phyloP scores from a whole-genome alignment of 2,888 invertebrate genomes.

The Dasypogon diadema region DNA sequence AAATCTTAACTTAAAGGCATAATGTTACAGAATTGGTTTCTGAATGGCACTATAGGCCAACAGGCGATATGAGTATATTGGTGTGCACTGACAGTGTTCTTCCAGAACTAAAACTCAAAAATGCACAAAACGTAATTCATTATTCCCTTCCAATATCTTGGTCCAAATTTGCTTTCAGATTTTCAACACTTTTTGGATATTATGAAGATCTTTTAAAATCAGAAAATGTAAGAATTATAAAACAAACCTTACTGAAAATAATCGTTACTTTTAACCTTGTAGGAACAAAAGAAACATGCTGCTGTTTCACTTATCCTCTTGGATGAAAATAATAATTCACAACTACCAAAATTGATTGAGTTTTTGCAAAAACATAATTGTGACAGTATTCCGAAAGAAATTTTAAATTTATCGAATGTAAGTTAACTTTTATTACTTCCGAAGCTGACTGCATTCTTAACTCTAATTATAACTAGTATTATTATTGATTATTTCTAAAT shows the following conservation, averaged over 20 bases:
- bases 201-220: constrained; percentile 66
- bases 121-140: constrained; percentile 78
- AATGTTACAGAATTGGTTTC: constrained; percentile 32
- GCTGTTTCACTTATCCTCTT: constrained; percentile 71
- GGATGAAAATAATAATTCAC: constrained; percentile 73
- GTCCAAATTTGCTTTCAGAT: constrained; percentile 78
- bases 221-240: constrained; percentile 46
- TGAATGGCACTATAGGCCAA: constrained; percentile 40
- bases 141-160: constrained; percentile 77
- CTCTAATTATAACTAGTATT: too few species aligned
- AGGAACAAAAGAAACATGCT: constrained; percentile 58
- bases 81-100: constrained; percentile 79
- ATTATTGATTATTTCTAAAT: too few species aligned
- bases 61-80: constrained; percentile 68
- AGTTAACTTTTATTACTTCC: too few species aligned
- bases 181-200: constrained; percentile 76
- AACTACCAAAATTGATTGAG: constrained; percentile 74
- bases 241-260: too few species aligned
- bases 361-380: constrained; percentile 70
- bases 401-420: constrained; percentile 64
- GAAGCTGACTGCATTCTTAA: too few species aligned
- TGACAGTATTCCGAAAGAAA: constrained; percentile 61
- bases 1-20: constrained; percentile 3
- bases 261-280: constrained; percentile 64
- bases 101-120: constrained; percentile 73